Conservation (phyloP, 2,888 invertebrate genomes). For the Philopedon plagiatum region DNA sequence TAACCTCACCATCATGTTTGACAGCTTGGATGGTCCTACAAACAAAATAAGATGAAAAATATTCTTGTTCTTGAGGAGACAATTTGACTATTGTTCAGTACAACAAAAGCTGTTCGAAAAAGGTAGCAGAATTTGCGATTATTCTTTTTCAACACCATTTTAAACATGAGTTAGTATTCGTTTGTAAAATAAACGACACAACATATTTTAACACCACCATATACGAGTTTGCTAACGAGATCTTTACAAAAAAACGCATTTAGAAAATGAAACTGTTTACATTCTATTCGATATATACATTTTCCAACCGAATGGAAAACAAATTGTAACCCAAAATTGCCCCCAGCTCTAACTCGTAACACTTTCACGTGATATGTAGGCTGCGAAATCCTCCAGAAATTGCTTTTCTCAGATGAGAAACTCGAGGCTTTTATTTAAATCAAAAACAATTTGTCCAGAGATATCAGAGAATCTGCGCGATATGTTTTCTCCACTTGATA, state of each 20-base stretch:
- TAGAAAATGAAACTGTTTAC: slow-evolving; percentile 10
- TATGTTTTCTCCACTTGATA: slow-evolving; percentile 37
- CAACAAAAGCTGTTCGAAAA: no score
- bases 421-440: slow-evolving; percentile 55
- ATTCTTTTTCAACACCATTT: no score
- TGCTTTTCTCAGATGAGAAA: slow-evolving; percentile 48
- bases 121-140: no score
- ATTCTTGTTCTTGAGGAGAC: no score
- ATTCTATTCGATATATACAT: slow-evolving; percentile 6
- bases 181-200: no score
- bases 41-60: no score
- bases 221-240: neutral
- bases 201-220: no score
- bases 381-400: slow-evolving; percentile 41
- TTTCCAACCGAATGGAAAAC: slow-evolving; percentile 19
- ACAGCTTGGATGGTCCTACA: no score
- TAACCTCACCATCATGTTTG: no score
- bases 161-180: no score
- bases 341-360: slow-evolving; percentile 11
- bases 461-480: slow-evolving; percentile 35
- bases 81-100: no score
- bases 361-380: slow-evolving; percentile 37
- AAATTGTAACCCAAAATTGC: slow-evolving; percentile 23
- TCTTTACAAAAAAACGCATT: slow-evolving; percentile 1
- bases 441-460: slow-evolving; percentile 52